Evolutionary conservation across 2,797 vertebrate species (phyloP), one percentile per base, ranked within the genome.

Genomic region (Lerista edwardsae): DNA sequence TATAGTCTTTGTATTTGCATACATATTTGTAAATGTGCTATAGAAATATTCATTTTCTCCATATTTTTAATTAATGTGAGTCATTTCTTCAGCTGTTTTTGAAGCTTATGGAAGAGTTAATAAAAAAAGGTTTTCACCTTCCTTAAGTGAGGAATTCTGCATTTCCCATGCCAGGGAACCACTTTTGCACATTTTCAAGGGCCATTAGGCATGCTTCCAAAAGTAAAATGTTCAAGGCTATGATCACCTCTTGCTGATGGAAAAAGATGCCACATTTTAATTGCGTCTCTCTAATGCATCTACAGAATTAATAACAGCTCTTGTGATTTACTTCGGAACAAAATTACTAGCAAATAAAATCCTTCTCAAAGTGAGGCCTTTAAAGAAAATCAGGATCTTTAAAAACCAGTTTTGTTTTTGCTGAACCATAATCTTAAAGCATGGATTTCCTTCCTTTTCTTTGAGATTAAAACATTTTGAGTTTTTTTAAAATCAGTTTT

Each of bases 201-300:
- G 39, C 44, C 67, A 36, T 36, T 31, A 80, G 47, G 39, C 72
- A 67, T 76, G 21, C 41, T 67, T 84, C 85, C 85, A 72, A 71
- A 44, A 44, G 23, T 25, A n/a, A 79, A 81, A 82, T 27, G 83
- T 86, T 84, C 41, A 82, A 85, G 69, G 36, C 51, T 79, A 79
- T 77, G 79, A 83, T 74, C 34, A 67, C 65, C 12, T 31, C 4
- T 81, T 75, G 44, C 79, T 89, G 41, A 82, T 77, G 62, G 76
- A 65, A 77, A 51, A 80, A 6, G 44, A 75, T 75, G 81, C 51
- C 75, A 82, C 39, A 71, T 75, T 84, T 82, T 88, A 82, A 85
- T 73, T 84, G 73, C 34, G 11, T 84, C 83, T 72, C 65, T 76
- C 36, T 76, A 84, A 88, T 81, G 79, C 73, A 21, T 81, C 6